phyloP scores from a whole-genome alignment of 1,140 invertebrate species.

The Diuraphis noxia region DNA sequence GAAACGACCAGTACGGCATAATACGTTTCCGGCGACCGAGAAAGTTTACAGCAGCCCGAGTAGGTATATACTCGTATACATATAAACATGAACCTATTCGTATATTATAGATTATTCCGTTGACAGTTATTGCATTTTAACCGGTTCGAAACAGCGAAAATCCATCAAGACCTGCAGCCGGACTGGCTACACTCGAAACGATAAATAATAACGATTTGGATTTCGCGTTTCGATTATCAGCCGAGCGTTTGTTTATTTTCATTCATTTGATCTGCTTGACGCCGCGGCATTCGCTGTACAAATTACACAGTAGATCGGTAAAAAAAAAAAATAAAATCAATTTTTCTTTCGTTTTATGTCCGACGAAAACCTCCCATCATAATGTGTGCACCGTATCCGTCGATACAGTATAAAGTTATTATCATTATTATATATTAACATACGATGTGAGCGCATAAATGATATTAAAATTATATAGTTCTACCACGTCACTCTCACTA shows the following conservation, averaged over 20 bases:
- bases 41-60: neutral
- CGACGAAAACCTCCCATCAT: neutral
- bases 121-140: conserved; percentile 20
- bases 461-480: conserved; percentile 3
- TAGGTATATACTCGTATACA: neutral
- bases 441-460: neutral
- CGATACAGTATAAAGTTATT: neutral
- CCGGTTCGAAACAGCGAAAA: neutral
- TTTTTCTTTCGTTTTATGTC: neutral
- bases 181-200: neutral
- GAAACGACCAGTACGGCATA: no score
- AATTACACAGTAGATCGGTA: neutral
- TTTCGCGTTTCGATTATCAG: neutral
- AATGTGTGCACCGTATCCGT: neutral
- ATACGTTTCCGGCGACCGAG: neutral
- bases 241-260: neutral
- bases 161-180: neutral
- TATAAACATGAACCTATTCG: neutral
- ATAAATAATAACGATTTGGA: neutral
- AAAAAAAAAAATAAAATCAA: conserved; percentile 5
- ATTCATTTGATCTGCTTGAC: neutral
- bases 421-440: neutral
- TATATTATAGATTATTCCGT: neutral
- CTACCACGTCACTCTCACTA: neutral
- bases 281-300: neutral